These are phyloP conservation scores for Drosophila cardini DNA, from an alignment of 1,140 invertebrate genomes.

Conservation along the genomic window DNA sequence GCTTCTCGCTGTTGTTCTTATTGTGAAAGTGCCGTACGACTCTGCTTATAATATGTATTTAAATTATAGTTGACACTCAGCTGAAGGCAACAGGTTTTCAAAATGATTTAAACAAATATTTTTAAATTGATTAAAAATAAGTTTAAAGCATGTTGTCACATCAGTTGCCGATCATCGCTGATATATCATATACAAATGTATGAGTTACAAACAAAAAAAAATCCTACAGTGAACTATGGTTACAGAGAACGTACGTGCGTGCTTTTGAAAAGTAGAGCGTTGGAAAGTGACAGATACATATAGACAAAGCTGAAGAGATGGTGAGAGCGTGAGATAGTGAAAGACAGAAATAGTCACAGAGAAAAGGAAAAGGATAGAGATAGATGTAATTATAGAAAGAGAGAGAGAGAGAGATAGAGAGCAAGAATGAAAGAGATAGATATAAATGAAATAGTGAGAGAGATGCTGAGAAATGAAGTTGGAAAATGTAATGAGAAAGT, in stretches of 20 bases:
- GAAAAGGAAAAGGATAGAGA: slow-evolving; percentile 12
- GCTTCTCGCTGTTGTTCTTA: slow-evolving; percentile 63
- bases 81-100: slow-evolving; percentile 61
- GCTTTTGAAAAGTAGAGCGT: slow-evolving; percentile 66
- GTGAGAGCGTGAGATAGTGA: slow-evolving; percentile 54
- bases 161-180: slow-evolving; percentile 51
- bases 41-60: slow-evolving; percentile 72
- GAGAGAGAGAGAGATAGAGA: slow-evolving; percentile 15
- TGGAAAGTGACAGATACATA: slow-evolving; percentile 75
- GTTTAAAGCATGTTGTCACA: slow-evolving; percentile 57
- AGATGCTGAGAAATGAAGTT: slow-evolving; percentile 47
- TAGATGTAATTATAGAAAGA: slow-evolving; percentile 1
- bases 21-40: slow-evolving; percentile 75
- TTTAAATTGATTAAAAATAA: slow-evolving; percentile 77
- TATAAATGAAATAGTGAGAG: slow-evolving; percentile 9
- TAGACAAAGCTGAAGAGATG: slow-evolving; percentile 39
- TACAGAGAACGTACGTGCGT: slow-evolving; percentile 54
- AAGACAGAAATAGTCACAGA: slow-evolving; percentile 35
- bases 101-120: slow-evolving; percentile 71
- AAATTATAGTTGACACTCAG: slow-evolving; percentile 72
- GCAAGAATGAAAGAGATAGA: slow-evolving; percentile 12
- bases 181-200: slow-evolving; percentile 42
- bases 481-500: slow-evolving; percentile 74
- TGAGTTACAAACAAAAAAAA: slow-evolving; percentile 59
- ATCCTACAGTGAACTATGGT: slow-evolving; percentile 72